These are phyloP conservation scores for Cyclophora punctaria DNA, from an alignment of 2,888 invertebrate genomes.

Conservation along the genomic window DNA sequence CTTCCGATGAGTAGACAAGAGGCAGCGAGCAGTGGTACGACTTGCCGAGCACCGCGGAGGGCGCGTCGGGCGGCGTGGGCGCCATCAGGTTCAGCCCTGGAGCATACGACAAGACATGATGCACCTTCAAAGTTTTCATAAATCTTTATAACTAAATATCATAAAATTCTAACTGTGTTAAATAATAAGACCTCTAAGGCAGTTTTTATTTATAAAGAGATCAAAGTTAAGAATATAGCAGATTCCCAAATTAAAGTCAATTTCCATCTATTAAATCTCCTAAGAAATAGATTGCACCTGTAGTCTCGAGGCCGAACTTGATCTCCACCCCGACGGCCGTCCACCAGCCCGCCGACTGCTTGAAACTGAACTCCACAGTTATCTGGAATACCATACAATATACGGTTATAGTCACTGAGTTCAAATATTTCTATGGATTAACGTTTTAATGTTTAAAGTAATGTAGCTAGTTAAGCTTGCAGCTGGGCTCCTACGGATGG, in stretches of 20 bases:
- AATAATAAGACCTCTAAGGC: no score
- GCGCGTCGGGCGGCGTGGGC: conserved; percentile 54
- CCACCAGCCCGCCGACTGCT: conserved; percentile 70
- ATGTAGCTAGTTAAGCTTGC: no score
- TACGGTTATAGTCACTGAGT: not conserved
- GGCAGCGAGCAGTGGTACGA: conserved; percentile 72
- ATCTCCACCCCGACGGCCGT: conserved; percentile 73
- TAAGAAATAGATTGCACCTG: conserved; percentile 3
- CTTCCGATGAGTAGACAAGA: conserved; percentile 64
- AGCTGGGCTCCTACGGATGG: no score
- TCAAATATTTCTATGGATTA: not conserved
- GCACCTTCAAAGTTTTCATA: no score
- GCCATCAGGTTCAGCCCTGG: conserved; percentile 52
- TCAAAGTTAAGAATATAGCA: no score
- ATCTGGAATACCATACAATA: conserved; percentile 41
- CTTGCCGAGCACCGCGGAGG: conserved; percentile 70
- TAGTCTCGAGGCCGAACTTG: conserved; percentile 54
- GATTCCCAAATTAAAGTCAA: no score
- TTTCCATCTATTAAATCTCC: no score
- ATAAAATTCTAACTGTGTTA: no score
- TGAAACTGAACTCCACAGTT: conserved; percentile 74
- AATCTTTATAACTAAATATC: no score
- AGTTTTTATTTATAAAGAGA: no score
- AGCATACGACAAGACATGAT: not conserved
- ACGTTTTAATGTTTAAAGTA: no score